phyloP scores from a whole-genome alignment of 2,113 vertebrate genomes.

The Salvelinus namaycush region DNA sequence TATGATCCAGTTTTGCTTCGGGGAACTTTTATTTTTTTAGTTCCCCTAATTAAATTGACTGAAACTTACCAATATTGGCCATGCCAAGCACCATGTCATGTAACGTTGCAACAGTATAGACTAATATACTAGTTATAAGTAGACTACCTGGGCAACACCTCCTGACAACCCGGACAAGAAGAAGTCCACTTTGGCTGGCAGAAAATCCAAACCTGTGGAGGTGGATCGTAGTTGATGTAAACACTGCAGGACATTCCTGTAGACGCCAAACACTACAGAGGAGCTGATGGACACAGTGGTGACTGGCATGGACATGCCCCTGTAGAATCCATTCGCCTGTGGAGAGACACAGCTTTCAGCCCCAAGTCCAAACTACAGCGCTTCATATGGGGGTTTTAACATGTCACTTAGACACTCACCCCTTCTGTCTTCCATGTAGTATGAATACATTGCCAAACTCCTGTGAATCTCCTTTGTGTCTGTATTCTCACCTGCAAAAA shows the following conservation, averaged over 20 bases:
- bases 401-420: constrained; percentile 34
- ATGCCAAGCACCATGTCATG: too few species aligned
- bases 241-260: constrained; percentile 67
- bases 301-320: constrained; percentile 67
- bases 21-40: too few species aligned
- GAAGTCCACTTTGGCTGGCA: constrained; percentile 55
- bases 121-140: not conserved
- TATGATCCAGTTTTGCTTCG: too few species aligned
- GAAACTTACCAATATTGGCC: too few species aligned
- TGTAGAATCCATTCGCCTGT: constrained; percentile 68
- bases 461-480: constrained; percentile 67
- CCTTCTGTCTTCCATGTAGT: constrained; percentile 66
- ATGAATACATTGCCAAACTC: constrained; percentile 58
- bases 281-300: constrained; percentile 64
- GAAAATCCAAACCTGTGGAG: constrained; percentile 7
- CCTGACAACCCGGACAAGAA: constrained; percentile 59
- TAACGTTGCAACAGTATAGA: too few species aligned
- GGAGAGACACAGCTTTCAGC: not conserved
- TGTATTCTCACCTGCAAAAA: constrained; percentile 63
- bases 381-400: not conserved
- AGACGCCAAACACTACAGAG: constrained; percentile 64
- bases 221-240: constrained; percentile 38
- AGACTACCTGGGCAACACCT: constrained; percentile 59
- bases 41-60: too few species aligned
- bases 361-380: not conserved